Evolutionary conservation across 2,797 vertebrate genomes (phyloP).

Genomic region (Pempheris klunzingeri): DNA sequence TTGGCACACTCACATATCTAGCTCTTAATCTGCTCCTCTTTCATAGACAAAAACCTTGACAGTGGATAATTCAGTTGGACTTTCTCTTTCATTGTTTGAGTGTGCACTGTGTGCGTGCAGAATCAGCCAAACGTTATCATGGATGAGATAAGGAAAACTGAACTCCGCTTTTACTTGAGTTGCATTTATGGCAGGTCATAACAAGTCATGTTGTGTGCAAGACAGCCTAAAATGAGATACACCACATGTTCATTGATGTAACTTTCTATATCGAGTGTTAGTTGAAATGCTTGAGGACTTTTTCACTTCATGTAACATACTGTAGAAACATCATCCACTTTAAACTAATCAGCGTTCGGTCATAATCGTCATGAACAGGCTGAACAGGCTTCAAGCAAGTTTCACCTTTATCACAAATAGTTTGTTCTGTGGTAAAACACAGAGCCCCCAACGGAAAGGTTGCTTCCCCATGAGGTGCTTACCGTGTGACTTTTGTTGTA

Average conservation of each 20-base stretch:
- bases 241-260: neutral
- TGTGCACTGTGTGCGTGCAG: neutral
- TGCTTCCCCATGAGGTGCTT: no score
- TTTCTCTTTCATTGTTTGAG: conserved; percentile 50
- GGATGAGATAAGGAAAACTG: conserved; percentile 59
- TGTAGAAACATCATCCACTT: neutral
- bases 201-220: neutral
- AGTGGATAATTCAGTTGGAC: conserved; percentile 15
- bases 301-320: neutral
- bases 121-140: conserved; percentile 26
- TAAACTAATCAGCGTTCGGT: neutral
- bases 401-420: neutral
- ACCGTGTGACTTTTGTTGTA: conserved; percentile 27
- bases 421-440: neutral
- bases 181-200: conserved; percentile 17
- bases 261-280: conserved; percentile 8
- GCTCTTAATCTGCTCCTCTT: conserved; percentile 6
- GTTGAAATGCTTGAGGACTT: neutral
- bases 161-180: conserved; percentile 31
- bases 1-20: neutral
- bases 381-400: neutral
- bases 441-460: neutral
- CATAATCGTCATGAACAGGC: neutral
- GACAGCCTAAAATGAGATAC: neutral
- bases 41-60: neutral